phyloP scores from a whole-genome alignment of 2,888 invertebrate species.

The Cheilosia vernalis region DNA sequence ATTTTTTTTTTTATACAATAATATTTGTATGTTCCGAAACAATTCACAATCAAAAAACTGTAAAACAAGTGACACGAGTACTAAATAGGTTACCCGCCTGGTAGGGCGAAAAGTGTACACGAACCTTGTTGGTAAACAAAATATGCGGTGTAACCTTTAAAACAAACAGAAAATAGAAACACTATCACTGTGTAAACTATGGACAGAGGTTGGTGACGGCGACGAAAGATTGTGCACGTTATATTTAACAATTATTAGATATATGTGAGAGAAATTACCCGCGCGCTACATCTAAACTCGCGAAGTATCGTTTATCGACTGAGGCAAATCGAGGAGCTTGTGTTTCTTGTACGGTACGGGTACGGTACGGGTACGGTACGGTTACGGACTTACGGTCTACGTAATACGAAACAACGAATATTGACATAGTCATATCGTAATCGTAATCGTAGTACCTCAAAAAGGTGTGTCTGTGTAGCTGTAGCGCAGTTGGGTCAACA shows the following conservation, averaged over 20 bases:
- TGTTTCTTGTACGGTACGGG: conserved; percentile 8
- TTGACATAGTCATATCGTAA: too few species aligned
- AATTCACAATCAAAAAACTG: conserved; percentile 44
- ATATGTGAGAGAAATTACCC: conserved; percentile 47
- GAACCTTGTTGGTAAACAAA: conserved; percentile 71
- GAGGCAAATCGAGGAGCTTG: conserved; percentile 33
- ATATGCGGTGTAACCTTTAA: conserved; percentile 63
- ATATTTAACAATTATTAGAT: conserved; percentile 1
- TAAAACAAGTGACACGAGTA: conserved; percentile 49
- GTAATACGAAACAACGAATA: conserved; percentile 12
- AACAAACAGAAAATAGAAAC: conserved; percentile 22
- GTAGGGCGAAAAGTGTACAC: conserved; percentile 22
- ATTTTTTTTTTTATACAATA: conserved; percentile 8
- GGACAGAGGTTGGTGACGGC: conserved; percentile 34
- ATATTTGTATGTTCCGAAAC: conserved; percentile 12
- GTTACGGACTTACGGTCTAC: too few species aligned
- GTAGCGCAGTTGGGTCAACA: conserved; percentile 28
- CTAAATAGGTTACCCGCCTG: conserved; percentile 50
- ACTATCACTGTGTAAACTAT: background rate
- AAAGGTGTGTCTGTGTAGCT: conserved; percentile 29
- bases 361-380: too few species aligned
- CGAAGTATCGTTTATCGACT: conserved; percentile 73
- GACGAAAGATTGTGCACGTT: conserved; percentile 33
- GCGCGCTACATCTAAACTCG: conserved; percentile 67
- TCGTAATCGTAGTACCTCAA: too few species aligned